phyloP scores from a whole-genome alignment of 1,140 invertebrate genomes.

The Drosophila orosa region DNA sequence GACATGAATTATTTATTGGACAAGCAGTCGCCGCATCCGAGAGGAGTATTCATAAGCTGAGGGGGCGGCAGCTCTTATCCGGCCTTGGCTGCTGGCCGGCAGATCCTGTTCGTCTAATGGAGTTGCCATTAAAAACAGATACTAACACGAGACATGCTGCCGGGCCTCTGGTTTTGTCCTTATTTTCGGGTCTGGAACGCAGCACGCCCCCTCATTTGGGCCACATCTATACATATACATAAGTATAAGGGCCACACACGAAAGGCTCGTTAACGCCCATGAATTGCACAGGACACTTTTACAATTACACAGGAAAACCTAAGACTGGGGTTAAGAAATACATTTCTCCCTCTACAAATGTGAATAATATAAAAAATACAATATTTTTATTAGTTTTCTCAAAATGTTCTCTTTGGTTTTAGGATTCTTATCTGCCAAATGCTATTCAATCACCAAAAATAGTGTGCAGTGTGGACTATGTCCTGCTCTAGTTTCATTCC shows the following conservation, averaged over 20 bases:
- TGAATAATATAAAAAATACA: not conserved
- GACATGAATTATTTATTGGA: constrained; percentile 81
- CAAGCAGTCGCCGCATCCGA: constrained; percentile 36
- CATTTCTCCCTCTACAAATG: no score
- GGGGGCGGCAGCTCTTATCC: constrained; percentile 29
- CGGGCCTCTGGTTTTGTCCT: constrained; percentile 26
- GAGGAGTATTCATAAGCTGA: constrained; percentile 72
- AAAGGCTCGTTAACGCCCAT: constrained; percentile 47
- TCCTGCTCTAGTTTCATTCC: constrained; percentile 12
- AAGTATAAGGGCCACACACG: constrained; percentile 4
- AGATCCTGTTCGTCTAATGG: constrained; percentile 54
- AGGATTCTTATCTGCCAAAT: not conserved
- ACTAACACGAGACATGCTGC: constrained; percentile 43
- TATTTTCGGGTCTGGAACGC: constrained; percentile 33
- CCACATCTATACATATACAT: constrained; percentile 4
- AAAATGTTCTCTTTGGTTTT: no score
- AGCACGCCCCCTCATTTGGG: constrained; percentile 61
- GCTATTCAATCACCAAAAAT: no score
- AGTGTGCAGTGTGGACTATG: constrained; percentile 7
- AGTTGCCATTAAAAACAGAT: constrained; percentile 74
- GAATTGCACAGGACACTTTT: constrained; percentile 29
- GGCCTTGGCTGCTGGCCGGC: constrained; percentile 17
- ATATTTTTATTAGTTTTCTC: not conserved
- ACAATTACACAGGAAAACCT: not conserved
- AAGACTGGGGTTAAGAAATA: not conserved